A percentile compares a stretch with the other conserved stretches of the same genome.
phyloP scores from a whole-genome alignment of 2,113 vertebrate species.

The Datnioides undecimradiatus region DNA sequence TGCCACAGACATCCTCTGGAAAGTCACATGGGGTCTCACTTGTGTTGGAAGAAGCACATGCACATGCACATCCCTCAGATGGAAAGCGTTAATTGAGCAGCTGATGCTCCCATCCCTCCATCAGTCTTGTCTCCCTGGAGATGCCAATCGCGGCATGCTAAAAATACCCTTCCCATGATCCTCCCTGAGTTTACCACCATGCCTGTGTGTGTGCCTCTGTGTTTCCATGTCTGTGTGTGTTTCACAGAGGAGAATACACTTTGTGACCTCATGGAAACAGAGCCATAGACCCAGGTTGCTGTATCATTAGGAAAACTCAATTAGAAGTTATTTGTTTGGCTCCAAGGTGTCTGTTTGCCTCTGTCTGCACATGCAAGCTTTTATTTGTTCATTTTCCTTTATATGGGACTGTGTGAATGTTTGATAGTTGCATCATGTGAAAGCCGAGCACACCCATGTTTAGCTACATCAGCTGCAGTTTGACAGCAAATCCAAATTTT shows the following conservation, averaged over 20 bases:
- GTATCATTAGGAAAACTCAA: slow-evolving; percentile 56
- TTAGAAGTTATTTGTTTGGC: slow-evolving; percentile 51
- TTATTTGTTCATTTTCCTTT: background rate
- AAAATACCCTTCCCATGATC: slow-evolving; percentile 82
- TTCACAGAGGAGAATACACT: slow-evolving; percentile 16
- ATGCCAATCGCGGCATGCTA: slow-evolving; percentile 78
- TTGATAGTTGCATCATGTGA: background rate
- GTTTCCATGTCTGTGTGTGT: slow-evolving; percentile 22
- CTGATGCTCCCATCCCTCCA: slow-evolving; percentile 72
- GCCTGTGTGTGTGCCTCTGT: slow-evolving; percentile 30
- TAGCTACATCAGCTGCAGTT: background rate
- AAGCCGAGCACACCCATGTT: background rate
- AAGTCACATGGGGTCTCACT: slow-evolving; percentile 45
- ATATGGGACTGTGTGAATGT: background rate
- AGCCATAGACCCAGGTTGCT: slow-evolving; percentile 19
- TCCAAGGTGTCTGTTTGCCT: background rate
- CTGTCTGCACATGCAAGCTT: background rate
- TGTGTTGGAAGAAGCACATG: slow-evolving; percentile 31
- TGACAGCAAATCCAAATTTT: background rate
- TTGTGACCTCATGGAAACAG: slow-evolving; percentile 52
- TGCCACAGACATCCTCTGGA: slow-evolving; percentile 19
- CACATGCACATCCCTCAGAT: slow-evolving; percentile 27
- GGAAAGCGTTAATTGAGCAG: slow-evolving; percentile 76
- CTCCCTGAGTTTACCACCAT: slow-evolving; percentile 63
- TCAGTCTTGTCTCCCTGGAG: slow-evolving; percentile 75